Base-by-base conservation (phyloP, 2,113 vertebrate species). In the Arothron firmamentum region DNA sequence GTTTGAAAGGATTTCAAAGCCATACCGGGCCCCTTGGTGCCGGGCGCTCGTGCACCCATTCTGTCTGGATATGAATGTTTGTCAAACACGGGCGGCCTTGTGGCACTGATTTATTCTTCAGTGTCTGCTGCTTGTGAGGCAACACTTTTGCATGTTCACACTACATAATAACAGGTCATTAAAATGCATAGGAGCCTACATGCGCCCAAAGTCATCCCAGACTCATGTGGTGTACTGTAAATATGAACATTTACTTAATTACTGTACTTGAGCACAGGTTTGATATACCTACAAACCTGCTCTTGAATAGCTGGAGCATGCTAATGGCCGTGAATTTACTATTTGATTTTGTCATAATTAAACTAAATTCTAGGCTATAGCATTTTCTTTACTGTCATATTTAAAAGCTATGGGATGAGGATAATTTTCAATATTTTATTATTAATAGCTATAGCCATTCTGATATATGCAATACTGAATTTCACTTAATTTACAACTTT, bases 1-100 rank as follows among this genome's bases (percentile, higher is more conserved):
- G 12, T 46, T 17, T 81, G 80, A 83, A 56, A 66, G 70, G 72
- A 82, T 87, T 84, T 84, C 74, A 84, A 76, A 70, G 15, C 17
- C 25, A 17, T 38, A 38, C 51, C 10, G n/a, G 52, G 55, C 52
- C 53, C n/a, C 38, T 54, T 56, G 15, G 54, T 47, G 76, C 70
- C 75, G 62, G 64, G 14, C 54, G 70, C 53, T 50, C 78, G 64
- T 61, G 78, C 78, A 58, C 79, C 62, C 73, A 61, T 78, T 54
- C 62, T 67, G 74, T 81, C 56, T 50, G 28, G 61, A 59, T 65
- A 2, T 38, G 56, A 56, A 28, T 46, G 51, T 77, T 14, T 64
- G 74, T 76, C 63, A 52, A 20, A 59, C 21, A 49, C 65, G 55
- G 41, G 65, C 69, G 18, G 52, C 53, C 14, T 47, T n/a, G 47